These are phyloP conservation scores for Calliphora vicina DNA, from an alignment of 1,140 invertebrate genomes.

Conservation along the genomic window DNA sequence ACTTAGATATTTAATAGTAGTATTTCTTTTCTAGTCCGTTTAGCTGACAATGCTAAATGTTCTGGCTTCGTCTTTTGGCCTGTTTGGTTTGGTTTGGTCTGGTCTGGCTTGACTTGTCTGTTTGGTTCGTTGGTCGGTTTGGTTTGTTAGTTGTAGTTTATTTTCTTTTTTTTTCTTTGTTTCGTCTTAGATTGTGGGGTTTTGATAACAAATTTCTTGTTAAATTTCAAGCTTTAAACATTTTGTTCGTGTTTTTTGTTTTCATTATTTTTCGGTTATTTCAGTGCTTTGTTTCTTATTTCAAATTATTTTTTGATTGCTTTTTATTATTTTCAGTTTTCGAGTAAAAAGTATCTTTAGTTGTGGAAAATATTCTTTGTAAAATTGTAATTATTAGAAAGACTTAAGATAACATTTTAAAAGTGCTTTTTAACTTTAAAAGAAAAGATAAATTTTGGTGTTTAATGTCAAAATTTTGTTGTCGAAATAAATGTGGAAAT, in stretches of 20 bases:
- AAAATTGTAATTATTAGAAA: no score
- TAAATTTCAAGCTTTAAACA: conserved; percentile 22
- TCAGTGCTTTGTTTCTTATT: not conserved
- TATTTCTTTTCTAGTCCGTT: not conserved
- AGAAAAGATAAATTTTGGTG: no score
- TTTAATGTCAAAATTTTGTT: no score
- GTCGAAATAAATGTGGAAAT: no score
- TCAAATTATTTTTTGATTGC: conserved; percentile 31
- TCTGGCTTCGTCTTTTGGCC: not conserved
- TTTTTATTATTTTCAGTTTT: not conserved
- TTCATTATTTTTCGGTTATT: not conserved
- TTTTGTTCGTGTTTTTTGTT: not conserved
- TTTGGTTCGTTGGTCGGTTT: not conserved
- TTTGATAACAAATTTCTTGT: conserved; percentile 32
- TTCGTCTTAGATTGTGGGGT: not conserved
- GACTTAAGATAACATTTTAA: no score
- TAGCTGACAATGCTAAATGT: not conserved
- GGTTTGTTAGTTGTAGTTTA: not conserved
- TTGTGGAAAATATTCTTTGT: no score
- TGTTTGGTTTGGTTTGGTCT: not conserved
- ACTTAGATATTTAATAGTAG: no score
- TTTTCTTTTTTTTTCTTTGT: not conserved
- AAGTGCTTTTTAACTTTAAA: no score
- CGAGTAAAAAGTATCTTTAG: no score
- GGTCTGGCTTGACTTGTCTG: not conserved